A percentile compares a stretch with the other conserved stretches of the same genome.
These are phyloP conservation scores for Acanthosepion pharaonis DNA, from an alignment of 2,888 invertebrate genomes.

Conservation along the genomic window DNA sequence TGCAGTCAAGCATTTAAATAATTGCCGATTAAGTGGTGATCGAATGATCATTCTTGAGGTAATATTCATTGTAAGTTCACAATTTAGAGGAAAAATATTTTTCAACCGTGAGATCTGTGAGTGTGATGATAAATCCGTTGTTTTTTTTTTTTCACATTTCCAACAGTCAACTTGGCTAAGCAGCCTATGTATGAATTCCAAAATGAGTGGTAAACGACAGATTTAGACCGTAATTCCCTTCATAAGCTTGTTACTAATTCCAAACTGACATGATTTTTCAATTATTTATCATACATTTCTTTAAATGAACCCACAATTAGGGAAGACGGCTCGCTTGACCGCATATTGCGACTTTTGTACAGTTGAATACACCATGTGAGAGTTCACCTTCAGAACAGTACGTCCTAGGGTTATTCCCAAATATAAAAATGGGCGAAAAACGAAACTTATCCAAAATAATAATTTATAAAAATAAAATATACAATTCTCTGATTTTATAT, in stretches of 20 bases:
- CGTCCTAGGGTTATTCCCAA: background rate
- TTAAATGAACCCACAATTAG: background rate
- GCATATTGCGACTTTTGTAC: background rate
- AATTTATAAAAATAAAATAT: no score
- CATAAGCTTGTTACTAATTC: background rate
- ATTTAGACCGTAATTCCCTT: background rate
- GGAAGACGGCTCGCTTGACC: background rate
- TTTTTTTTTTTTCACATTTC: background rate
- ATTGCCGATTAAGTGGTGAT: background rate
- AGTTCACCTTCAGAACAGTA: background rate
- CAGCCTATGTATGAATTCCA: background rate
- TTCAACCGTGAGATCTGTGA: background rate
- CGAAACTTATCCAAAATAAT: background rate
- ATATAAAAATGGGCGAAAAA: background rate
- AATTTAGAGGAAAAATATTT: background rate
- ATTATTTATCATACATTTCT: background rate
- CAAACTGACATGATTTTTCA: conserved; percentile 14
- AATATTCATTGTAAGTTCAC: background rate
- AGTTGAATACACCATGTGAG: background rate
- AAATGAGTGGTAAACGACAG: background rate
- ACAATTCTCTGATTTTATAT: no score
- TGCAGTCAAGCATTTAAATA: background rate
- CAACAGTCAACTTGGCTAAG: background rate
- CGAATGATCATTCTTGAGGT: background rate
- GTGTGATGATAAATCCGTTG: background rate